Conservation (phyloP, 2,113 vertebrate species). For the Rissa tridactyla region DNA sequence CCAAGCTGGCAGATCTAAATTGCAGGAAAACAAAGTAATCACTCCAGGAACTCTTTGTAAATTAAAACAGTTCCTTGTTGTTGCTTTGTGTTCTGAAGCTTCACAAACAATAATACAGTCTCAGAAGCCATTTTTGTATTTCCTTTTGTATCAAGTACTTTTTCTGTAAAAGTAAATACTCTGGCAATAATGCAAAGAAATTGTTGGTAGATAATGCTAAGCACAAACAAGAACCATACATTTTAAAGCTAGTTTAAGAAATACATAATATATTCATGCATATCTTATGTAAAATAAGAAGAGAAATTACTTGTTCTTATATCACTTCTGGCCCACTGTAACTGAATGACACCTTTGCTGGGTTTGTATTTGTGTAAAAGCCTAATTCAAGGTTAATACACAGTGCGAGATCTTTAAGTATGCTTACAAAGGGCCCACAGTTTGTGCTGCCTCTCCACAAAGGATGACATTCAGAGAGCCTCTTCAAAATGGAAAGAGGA, state of each 20-base stretch:
- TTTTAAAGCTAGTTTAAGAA: not conserved
- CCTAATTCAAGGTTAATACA: not conserved
- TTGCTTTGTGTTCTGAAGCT: conserved; percentile 27
- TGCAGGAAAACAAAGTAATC: conserved; percentile 55
- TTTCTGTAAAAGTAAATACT: conserved; percentile 9
- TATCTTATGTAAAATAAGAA: not conserved
- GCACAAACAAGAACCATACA: not conserved
- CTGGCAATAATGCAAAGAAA: not conserved
- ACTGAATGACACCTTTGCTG: not conserved
- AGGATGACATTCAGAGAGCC: not conserved
- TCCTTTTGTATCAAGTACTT: not conserved
- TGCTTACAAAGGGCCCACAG: not conserved
- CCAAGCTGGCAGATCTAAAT: conserved; percentile 52
- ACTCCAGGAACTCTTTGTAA: conserved; percentile 45
- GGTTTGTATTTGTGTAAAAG: not conserved
- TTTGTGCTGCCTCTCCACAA: not conserved
- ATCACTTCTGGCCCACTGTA: not conserved
- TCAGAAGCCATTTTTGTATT: not conserved
- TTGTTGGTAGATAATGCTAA: not conserved
- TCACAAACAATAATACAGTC: not conserved
- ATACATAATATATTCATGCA: not conserved
- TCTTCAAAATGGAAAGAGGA: not conserved
- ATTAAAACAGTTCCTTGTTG: conserved; percentile 45
- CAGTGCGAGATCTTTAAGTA: not conserved
- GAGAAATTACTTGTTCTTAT: not conserved